Evolutionary conservation across 1,140 invertebrate genomes (phyloP), one percentile per base, ranked within the genome.

Genomic region (Diabrotica undecimpunctata): DNA sequence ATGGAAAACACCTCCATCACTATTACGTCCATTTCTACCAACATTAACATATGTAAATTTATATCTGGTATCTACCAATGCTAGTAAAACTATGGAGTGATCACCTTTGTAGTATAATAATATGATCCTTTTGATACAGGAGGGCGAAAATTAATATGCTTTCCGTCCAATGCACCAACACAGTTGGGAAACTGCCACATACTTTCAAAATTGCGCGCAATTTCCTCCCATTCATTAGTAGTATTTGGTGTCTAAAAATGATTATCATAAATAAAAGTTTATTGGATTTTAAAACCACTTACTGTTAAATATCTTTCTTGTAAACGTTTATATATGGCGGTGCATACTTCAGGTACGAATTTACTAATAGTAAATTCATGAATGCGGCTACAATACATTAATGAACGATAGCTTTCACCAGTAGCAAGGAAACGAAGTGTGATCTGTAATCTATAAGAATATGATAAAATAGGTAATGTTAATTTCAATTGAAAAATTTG

Each of bases 101-200:
- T 67, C 77, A 12, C 73, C 69, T 66, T 85, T 85, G 65, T 84
- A 84, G 70, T 85, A 50, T 72, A 81, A 77, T 75, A 86, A 9
- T 75, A 67, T 8, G 72, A 69, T 62, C 83, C 83, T 37, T 7
- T 35, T 59, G 50, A 50, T 14, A 39, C 6, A 25, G 64, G 63
- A 14, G 61, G 0, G 56, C 38, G 25, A 9, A 69, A 13, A 7
- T 39, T 56, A 12, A 65, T 55, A 53, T 69, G 64, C 62, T 66
- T 68, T 7, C 64, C 66, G 41, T 67, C 66, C 51, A 67, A 39
- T n/a, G n/a, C n/a, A 54, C 58, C 57, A 12, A 60, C 10, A 54
- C 61, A 66, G 25, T 65, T 9, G 8, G 62, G 51, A 66, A 62
- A 62, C 8, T 62, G n/a, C 64, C 59, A 66, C 11, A 46, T 46